Evolutionary conservation across 1,140 invertebrate genomes (phyloP).

Genomic region (Melanaphis sacchari): DNA sequence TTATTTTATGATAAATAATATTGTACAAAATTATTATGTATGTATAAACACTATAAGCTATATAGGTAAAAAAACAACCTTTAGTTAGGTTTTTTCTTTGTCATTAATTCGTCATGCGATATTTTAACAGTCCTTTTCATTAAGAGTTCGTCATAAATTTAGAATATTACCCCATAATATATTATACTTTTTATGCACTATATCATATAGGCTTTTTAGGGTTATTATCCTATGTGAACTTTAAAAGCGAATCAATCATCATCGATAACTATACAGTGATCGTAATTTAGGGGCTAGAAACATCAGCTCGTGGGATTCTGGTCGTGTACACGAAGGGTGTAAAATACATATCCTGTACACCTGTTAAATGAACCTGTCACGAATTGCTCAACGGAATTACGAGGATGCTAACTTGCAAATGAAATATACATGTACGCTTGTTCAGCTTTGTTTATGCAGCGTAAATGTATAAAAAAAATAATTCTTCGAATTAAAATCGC

Average conservation of each 20-base stretch:
- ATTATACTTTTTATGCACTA: background rate
- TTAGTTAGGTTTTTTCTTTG: background rate
- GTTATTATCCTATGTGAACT: constrained; percentile 14
- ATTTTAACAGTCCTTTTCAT: constrained; percentile 21
- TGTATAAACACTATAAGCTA: background rate
- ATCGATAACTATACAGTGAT: constrained; percentile 12
- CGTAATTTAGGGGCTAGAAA: background rate
- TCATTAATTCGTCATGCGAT: constrained; percentile 31
- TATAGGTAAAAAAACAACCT: background rate
- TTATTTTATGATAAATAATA: background rate
- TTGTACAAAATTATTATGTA: background rate
- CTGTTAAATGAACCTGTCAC: constrained; percentile 50
- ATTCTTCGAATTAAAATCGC: background rate
- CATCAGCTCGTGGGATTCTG: constrained; percentile 42
- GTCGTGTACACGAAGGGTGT: background rate
- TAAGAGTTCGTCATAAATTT: background rate
- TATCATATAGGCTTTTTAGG: background rate
- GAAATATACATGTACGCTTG: background rate
- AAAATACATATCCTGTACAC: constrained; percentile 40
- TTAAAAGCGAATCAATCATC: constrained; percentile 49
- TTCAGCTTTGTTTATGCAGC: background rate
- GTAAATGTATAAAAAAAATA: background rate
- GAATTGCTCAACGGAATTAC: constrained; percentile 47
- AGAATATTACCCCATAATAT: background rate
- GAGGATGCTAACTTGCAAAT: background rate